Base-by-base conservation (phyloP, 2,888 invertebrate species). In the Tryphoninae sp. region DNA sequence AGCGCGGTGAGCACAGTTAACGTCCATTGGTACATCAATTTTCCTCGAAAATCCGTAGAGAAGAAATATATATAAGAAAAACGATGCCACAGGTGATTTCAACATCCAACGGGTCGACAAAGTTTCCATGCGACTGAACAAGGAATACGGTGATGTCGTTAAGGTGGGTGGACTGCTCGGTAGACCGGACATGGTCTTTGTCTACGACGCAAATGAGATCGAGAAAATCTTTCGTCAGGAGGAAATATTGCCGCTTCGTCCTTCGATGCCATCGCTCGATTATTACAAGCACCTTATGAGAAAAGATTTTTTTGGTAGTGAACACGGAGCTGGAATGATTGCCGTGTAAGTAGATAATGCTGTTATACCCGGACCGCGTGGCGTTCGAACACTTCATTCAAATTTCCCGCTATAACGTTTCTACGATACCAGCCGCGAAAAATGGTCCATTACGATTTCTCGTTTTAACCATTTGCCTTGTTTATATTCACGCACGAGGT, bases 231-330 rank as follows among this genome's bases (percentile, higher is more conserved):
- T 95, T 86, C 91, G 96, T 13, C 94, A 94, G 26, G 96, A 96
- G 90, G 96, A 96, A 84, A 92, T 92, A 1, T 93, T 95, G 87
- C 96, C 96, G 0, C 94, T 94, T 84, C 93, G 96, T 76, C 96
- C 96, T 0, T 95, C 96, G 0, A 96, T 96, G 96, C 95, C 96
- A 0, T 96, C 95, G 0, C 91, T 96, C 62, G 94, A 95, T 89
- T 95, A 95, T 86, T 96, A 96, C 91, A 96, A 96, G 85, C 95
- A 95, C 86, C 94, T 94, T 0, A 90, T 95, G 62, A 92, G 95
- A 82, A 95, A 94, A 89, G 94, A 95, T 67, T 95, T 95, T 89
- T 96, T 96, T 86, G 94, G 94, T 0, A 94, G 94, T 0, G 94
- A 94, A 81, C 93, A 94, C 71, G 92, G 93, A 64, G 95, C 95